phyloP scores from a whole-genome alignment of 2,113 vertebrate species.

The Lepisosteus oculatus region DNA sequence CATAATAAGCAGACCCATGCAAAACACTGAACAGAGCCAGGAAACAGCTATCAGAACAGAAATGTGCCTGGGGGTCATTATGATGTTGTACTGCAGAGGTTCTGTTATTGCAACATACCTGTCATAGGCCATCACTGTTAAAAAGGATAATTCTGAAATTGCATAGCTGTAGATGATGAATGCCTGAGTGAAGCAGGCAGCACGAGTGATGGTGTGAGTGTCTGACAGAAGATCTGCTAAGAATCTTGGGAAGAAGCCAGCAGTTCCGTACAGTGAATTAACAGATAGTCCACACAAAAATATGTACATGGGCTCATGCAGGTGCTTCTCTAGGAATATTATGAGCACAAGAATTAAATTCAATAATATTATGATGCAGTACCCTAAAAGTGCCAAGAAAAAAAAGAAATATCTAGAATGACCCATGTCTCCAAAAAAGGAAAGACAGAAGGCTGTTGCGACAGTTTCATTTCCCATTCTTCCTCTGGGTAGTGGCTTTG shows the following conservation, averaged over 20 bases:
- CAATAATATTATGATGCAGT: slow-evolving; percentile 41
- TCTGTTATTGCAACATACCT: slow-evolving; percentile 39
- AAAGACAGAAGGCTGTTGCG: slow-evolving; percentile 24
- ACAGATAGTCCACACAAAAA: slow-evolving; percentile 60
- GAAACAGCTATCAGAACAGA: slow-evolving; percentile 6
- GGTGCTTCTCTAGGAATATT: slow-evolving; percentile 28
- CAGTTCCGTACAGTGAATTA: slow-evolving; percentile 53
- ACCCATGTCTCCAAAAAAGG: slow-evolving; percentile 29
- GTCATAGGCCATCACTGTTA: slow-evolving; percentile 45
- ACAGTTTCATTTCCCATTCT: slow-evolving; percentile 26
- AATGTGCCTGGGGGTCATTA: slow-evolving; percentile 35
- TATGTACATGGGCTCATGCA: slow-evolving; percentile 62
- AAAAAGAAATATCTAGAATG: slow-evolving; percentile 31
- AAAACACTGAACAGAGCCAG: slow-evolving; percentile 33
- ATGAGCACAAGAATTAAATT: slow-evolving; percentile 50
- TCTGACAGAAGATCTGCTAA: slow-evolving; percentile 48
- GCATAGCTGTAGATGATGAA: slow-evolving; percentile 47
- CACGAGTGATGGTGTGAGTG: slow-evolving; percentile 45
- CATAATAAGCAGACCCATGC: slow-evolving; percentile 28
- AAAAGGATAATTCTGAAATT: slow-evolving; percentile 39
- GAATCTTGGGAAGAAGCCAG: slow-evolving; percentile 58
- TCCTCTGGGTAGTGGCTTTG: too few species aligned
- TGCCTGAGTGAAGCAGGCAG: slow-evolving; percentile 51
- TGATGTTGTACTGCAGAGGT: slow-evolving; percentile 32
- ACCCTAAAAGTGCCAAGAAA: slow-evolving; percentile 25